These are phyloP conservation scores for Turnix velox DNA, from an alignment of 2,113 vertebrate species.

Conservation along the genomic window DNA sequence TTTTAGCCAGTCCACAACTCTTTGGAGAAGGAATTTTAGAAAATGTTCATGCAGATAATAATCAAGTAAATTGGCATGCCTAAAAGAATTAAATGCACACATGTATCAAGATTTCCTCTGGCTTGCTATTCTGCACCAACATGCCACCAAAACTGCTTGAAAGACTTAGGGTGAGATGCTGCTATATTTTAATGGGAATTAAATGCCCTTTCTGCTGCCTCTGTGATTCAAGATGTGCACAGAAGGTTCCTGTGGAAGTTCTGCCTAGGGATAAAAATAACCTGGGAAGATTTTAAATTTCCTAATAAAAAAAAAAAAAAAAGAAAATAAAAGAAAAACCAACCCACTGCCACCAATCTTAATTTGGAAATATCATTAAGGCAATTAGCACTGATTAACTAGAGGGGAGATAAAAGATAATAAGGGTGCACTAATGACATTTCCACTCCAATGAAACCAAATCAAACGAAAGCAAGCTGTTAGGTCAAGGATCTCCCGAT, in stretches of 20 bases:
- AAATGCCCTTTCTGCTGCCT: background rate
- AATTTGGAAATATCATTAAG: conserved; percentile 46
- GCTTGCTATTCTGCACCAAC: conserved; percentile 15
- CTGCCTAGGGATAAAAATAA: conserved; percentile 44
- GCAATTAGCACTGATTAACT: conserved; percentile 43
- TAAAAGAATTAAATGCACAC: conserved; percentile 20
- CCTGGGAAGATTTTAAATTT: conserved; percentile 36
- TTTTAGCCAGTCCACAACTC: background rate
- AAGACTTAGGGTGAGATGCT: background rate
- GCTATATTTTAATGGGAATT: conserved; percentile 23
- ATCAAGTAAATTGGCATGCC: conserved; percentile 15
- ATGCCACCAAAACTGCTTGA: background rate
- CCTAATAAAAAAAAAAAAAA: too few relatives aligned
- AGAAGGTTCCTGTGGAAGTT: conserved; percentile 18
- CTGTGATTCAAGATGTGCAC: background rate
- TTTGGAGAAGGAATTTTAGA: background rate
- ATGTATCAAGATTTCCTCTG: background rate
- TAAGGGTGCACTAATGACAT: conserved; percentile 17
- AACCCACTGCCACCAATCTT: conserved; percentile 38
- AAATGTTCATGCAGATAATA: conserved; percentile 27
- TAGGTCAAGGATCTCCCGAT: conserved; percentile 2
- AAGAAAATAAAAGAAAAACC: too few relatives aligned
- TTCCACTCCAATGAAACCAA: background rate
- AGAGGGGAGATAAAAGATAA: conserved; percentile 8
- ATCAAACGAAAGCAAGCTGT: background rate